Conservation (phyloP, 2,113 vertebrate genomes). For the Pelecanoides urinatrix region DNA sequence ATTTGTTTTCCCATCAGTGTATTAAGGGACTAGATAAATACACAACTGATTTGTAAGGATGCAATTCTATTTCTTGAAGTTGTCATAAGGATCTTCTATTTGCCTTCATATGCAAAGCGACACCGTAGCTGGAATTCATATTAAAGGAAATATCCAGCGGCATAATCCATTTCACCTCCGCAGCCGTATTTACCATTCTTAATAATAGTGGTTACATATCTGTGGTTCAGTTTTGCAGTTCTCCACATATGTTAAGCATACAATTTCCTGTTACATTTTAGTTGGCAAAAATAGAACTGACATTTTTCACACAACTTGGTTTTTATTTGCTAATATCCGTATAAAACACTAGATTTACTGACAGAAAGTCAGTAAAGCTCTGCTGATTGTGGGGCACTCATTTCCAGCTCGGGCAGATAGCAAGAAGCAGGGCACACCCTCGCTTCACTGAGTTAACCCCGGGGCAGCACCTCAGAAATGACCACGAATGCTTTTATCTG, state of each 20-base stretch:
- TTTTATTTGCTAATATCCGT: constrained; percentile 33
- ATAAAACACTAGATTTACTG: background rate
- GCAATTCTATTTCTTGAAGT: background rate
- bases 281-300: constrained; percentile 34
- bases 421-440: background rate
- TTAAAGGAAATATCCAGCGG: constrained; percentile 1
- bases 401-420: background rate
- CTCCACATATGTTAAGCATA: constrained; percentile 30
- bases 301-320: constrained; percentile 5
- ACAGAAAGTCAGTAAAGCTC: background rate
- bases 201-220: background rate
- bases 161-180: background rate
- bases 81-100: background rate
- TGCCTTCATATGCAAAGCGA: background rate
- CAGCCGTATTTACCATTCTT: background rate
- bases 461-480: background rate
- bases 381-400: background rate
- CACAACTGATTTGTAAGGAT: background rate
- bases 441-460: background rate
- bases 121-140: background rate
- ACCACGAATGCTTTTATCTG: background rate
- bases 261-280: constrained; percentile 40
- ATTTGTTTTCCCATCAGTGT: background rate
- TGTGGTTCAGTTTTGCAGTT: background rate
- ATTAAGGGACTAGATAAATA: background rate